These are phyloP conservation scores for Dasypogon diadema DNA, from an alignment of 2,888 invertebrate species.

Conservation along the genomic window DNA sequence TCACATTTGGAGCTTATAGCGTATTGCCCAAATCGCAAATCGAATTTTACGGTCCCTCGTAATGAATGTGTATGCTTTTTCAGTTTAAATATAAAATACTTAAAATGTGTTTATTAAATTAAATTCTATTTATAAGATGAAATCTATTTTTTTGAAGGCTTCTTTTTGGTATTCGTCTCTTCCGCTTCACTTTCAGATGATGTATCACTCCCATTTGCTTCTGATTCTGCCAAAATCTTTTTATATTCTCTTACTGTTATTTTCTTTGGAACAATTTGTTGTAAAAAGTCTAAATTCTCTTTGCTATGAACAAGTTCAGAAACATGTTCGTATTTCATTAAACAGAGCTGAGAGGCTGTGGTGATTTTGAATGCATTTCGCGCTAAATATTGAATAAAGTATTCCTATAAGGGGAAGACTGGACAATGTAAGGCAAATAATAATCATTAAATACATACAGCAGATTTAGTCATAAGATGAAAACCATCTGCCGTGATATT, in stretches of 20 bases:
- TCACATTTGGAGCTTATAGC: too few relatives aligned
- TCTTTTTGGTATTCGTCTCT: slow-evolving; percentile 1
- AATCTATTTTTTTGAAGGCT: too few relatives aligned
- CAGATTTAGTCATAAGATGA: slow-evolving; percentile 57
- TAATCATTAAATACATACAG: slow-evolving; percentile 40
- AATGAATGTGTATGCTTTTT: too few relatives aligned
- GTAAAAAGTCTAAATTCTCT: slow-evolving; percentile 63
- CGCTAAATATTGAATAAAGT: slow-evolving; percentile 65
- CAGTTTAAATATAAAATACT: too few relatives aligned
- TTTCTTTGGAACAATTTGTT: slow-evolving; percentile 66
- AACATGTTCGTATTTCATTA: slow-evolving; percentile 62
- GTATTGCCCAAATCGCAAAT: too few relatives aligned
- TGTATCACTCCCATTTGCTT: slow-evolving; percentile 56
- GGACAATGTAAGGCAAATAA: too few relatives aligned
- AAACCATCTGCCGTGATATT: slow-evolving; percentile 64
- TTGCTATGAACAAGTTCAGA: slow-evolving; percentile 62
- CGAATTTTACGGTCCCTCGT: too few relatives aligned
- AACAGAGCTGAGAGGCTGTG: slow-evolving; percentile 54
- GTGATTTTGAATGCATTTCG: slow-evolving; percentile 61
- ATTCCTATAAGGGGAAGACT: too few relatives aligned
- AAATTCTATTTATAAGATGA: too few relatives aligned
- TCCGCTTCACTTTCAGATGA: slow-evolving; percentile 50
- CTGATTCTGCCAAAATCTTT: slow-evolving; percentile 60
- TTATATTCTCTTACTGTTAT: slow-evolving; percentile 65
- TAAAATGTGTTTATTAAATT: too few relatives aligned